Conservation (phyloP, 2,113 vertebrate genomes). For the Catharus minimus region DNA sequence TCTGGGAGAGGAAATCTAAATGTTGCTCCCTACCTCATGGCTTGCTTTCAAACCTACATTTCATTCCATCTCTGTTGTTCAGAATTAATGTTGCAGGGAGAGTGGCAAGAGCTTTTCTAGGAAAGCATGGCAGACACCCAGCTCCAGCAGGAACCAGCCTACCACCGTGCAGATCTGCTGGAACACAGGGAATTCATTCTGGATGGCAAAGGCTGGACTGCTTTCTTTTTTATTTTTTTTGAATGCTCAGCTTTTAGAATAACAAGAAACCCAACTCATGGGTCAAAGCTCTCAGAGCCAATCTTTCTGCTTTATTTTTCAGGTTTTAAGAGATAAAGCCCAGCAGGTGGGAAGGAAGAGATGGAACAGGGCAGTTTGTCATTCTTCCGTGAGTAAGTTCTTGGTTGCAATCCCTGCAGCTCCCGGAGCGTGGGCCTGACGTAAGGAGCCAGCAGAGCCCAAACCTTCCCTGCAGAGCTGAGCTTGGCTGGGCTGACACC, state of each 20-base stretch:
- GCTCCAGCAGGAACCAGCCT: conserved; percentile 12
- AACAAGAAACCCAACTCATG: neutral
- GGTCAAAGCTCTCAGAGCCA: neutral
- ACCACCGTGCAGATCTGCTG: neutral
- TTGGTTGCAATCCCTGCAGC: neutral
- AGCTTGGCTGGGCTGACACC: neutral
- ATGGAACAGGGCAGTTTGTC: neutral
- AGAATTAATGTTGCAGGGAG: conserved; percentile 1
- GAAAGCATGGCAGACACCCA: conserved; percentile 25
- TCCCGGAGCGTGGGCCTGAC: neutral
- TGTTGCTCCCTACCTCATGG: neutral
- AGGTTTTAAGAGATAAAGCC: neutral
- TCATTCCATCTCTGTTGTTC: conserved; percentile 1
- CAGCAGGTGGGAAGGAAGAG: conserved; percentile 26
- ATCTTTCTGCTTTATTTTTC: neutral
- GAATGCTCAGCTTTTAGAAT: neutral
- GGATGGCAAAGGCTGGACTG: neutral
- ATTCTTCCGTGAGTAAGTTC: conserved; percentile 26
- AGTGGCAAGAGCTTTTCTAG: conserved; percentile 14
- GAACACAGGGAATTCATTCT: neutral
- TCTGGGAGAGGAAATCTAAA: conserved; percentile 41
- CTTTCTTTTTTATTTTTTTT: neutral
- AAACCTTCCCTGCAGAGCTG: neutral
- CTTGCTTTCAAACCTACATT: neutral
- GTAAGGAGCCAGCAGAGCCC: neutral